These are phyloP conservation scores for Griposia aprilina DNA, from an alignment of 2,888 invertebrate species.

Conservation along the genomic window DNA sequence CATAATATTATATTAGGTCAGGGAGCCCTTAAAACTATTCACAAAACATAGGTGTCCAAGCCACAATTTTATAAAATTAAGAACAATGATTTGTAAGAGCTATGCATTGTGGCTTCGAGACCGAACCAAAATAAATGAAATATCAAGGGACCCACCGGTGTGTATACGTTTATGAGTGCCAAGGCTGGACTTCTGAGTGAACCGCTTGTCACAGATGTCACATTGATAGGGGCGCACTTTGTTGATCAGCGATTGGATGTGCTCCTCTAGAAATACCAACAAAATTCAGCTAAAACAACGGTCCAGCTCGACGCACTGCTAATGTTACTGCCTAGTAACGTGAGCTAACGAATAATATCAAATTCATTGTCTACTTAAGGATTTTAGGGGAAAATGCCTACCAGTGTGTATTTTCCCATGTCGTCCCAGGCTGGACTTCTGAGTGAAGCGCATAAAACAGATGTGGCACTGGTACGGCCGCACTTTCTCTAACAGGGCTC, in stretches of 20 bases:
- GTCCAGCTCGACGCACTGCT: constrained; percentile 80
- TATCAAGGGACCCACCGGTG: constrained; percentile 92
- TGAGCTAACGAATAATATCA: constrained; percentile 84
- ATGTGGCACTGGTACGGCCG: constrained; percentile 93
- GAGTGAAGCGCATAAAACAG: constrained; percentile 94
- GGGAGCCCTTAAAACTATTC: constrained; percentile 91
- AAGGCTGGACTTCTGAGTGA: constrained; percentile 95
- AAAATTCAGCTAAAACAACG: constrained; percentile 89
- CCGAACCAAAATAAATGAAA: constrained; percentile 86
- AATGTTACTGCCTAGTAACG: constrained; percentile 84
- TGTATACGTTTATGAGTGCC: constrained; percentile 95
- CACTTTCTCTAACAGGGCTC: constrained; percentile 91
- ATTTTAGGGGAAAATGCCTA: constrained; percentile 90
- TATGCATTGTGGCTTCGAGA: constrained; percentile 86
- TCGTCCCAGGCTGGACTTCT: constrained; percentile 94
- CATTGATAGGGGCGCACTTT: constrained; percentile 92
- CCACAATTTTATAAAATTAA: constrained; percentile 76
- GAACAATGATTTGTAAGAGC: constrained; percentile 33
- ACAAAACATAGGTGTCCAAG: constrained; percentile 89
- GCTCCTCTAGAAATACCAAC: constrained; percentile 91
- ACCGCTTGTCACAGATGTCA: constrained; percentile 94
- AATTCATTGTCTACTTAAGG: constrained; percentile 88
- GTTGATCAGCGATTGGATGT: constrained; percentile 91
- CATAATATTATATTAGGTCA: constrained; percentile 67
- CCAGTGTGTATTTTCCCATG: constrained; percentile 93